Base-by-base conservation (phyloP, 64 coral and sea anemone species). In the Montipora foliosa region DNA sequence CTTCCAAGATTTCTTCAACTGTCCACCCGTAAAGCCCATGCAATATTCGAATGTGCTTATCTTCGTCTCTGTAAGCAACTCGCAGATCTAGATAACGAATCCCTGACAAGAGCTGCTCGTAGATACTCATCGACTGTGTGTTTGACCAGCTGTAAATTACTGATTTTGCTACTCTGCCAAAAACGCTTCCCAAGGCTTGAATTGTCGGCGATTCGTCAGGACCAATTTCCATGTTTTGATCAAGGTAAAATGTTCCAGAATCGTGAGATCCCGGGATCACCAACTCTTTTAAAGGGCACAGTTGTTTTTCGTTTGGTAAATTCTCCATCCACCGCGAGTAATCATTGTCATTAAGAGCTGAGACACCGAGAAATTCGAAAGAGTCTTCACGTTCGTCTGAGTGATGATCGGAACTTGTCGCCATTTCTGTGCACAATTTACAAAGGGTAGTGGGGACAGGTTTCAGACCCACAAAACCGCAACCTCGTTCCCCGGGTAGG, bases 221-320 rank as follows among this genome's bases (percentile, higher is more conserved):
- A 11, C 83, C 98, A 19, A 99, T 52, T 80, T 99, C 98, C 59
- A 92, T 77, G 12, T 81, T 79, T 74, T 96, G 90, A 96, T 99
- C 90, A 29, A 99, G 86, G 46, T 73, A 99, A 96, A 96, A 99
- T 8, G 98, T 79, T 12, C 79, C 92, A 12, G 98, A 99, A 67
- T 99, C 95, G 69, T 99, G 98, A n/a, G 98, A 99, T 9, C 98
- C 98, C 8, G 98, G 98, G 20, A 99, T 99, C 19, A 88, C 86
- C 22, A 99, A 53, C 69, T 99, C 95, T 84, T 96, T 99, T 7
- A 99, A 67, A 16, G 92, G 95, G 55, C 98, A 96, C 1, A 99
- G 87, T 24, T 99, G 98, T 53, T 99, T 99, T 76, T 99, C 98
- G 55, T 99, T 99, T 55, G 98, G 95, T 45, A 99, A 51, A 52